Percentiles rank a stretch among this genome's conserved stretches.
Conservation (phyloP, 1,140 invertebrate genomes). For the Drosophila tristis region DNA sequence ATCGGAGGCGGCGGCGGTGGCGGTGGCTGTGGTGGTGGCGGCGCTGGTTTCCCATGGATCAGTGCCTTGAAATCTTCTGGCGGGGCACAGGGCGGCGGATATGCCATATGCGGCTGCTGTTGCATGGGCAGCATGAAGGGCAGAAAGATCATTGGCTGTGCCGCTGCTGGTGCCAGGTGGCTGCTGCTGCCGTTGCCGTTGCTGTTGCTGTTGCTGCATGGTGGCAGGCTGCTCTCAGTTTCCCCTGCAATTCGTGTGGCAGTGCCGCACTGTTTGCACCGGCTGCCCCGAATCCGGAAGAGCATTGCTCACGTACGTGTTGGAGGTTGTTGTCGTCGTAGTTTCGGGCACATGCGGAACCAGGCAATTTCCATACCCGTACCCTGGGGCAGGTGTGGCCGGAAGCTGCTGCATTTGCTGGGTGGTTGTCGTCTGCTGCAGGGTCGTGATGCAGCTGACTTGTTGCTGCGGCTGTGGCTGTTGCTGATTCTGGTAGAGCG, state of each 20-base stretch:
- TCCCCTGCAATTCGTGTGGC: constrained; percentile 29
- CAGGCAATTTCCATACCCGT: constrained; percentile 19
- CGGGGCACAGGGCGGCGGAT: constrained; percentile 20
- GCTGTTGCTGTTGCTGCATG: neutral
- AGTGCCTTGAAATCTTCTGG: constrained; percentile 23
- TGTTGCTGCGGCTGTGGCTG: constrained; percentile 38
- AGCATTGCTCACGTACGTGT: constrained; percentile 34
- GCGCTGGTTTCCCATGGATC: constrained; percentile 25
- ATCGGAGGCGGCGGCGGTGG: constrained; percentile 44
- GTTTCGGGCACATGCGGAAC: constrained; percentile 12
- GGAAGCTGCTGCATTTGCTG: constrained; percentile 55
- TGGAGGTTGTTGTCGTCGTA: constrained; percentile 18
- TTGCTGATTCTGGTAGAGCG: constrained; percentile 23
- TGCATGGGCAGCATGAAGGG: constrained; percentile 57
- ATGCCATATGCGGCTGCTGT: constrained; percentile 9
- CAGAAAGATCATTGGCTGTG: constrained; percentile 63
- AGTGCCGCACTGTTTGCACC: constrained; percentile 8
- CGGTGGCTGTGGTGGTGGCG: constrained; percentile 52
- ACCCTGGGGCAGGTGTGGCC: constrained; percentile 20
- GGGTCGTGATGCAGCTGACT: constrained; percentile 61
- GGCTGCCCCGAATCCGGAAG: constrained; percentile 4
- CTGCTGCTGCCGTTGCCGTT: constrained; percentile 1
- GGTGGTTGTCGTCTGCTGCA: constrained; percentile 63
- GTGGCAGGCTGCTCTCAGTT: constrained; percentile 13
- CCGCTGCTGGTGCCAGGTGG: constrained; percentile 6